Base-by-base conservation (phyloP, 2,797 vertebrate species). In the Apodemus agrarius region DNA sequence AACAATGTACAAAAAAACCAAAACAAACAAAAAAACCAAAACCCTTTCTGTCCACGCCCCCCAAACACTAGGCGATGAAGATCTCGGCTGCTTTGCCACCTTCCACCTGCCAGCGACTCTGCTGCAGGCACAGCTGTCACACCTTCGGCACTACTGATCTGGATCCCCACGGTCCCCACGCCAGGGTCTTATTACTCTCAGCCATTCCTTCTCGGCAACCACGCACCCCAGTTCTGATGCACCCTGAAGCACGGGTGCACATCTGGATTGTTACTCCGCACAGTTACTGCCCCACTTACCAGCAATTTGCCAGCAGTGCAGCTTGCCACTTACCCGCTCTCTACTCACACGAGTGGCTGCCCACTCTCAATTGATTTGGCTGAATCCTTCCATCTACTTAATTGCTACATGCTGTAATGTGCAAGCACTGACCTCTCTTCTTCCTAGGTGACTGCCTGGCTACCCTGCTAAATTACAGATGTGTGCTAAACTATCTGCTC, bases 401-500 rank as follows among this genome's bases (percentile, higher is more conserved):
- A 63, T 52, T 31, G 54, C 75, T 80, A 54, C 14, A 72, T 43
- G 67, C 40, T 67, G n/a, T 46, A 90, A 80, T 61, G 43, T 34
- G 94, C 19, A 84, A 69, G n/a, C 31, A 37, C 24, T 89, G 54
- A 69, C 31, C 59, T 83, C 10, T 34, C 26, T 31, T 31, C 83
- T n/a, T 93, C 67, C n/a, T 80, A 52, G 37, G 29, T 29, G 57
- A 92, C 4, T 89, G 69, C 24, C 26, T 96, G 54, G 88, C 26
- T 40, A 84, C 52, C 69, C 63, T 92, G 74, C 69, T 93, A 93
- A 95, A 96, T 94, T 81, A 95, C 2, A 96, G 57, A 87, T 29
- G 72, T 90, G 93, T 83, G 63, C 72, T 61, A 79, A 87, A 81
- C 46, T 72, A 5, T 72, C 75, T 78, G 59, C 59, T 85, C 81